Evolutionary conservation across 2,888 invertebrate species (phyloP), one percentile per base, ranked within the genome.

Genomic region (Entomobrya multifasciata): DNA sequence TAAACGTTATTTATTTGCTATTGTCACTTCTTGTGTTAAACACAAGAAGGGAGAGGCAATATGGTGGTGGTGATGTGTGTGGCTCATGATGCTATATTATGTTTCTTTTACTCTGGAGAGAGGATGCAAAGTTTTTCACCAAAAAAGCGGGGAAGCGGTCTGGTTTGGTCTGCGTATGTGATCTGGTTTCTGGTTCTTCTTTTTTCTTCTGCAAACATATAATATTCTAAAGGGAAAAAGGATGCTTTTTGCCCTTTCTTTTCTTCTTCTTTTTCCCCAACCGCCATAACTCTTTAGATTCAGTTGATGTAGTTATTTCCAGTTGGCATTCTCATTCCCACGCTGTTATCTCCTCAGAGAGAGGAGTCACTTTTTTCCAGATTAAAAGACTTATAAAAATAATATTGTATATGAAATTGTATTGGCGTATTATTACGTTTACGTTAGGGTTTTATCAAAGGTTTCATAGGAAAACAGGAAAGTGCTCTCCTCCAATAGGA

Each of bases 271-370:
- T n/a, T n/a, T n/a, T n/a, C n/a, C n/a, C n/a, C n/a, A n/a, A n/a
- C n/a, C n/a, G n/a, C n/a, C n/a, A n/a, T n/a, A n/a, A n/a, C n/a
- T n/a, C n/a, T n/a, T n/a, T n/a, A n/a, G n/a, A n/a, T n/a, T n/a
- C n/a, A n/a, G n/a, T n/a, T n/a, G n/a, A n/a, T n/a, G n/a, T n/a
- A 78, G 78, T 80, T 80, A 80, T 80, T 80, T 80, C 70, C 80
- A 80, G 80, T 80, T 80, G 80, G 80, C 80, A 80, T 27, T 80
- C 65, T 52, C 52, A 70, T 80, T 80, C 80, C 80, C 80, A 80
- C 80, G 80, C 80, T 80, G 72, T 52, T 65, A 67, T 65, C 80
- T 80, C 65, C 15, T 17, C n/a, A n/a, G n/a, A n/a, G 80, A 65
- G 80, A 80, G 25, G 70, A 80, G 67, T 80, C 80, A 80, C 67